Base-by-base conservation (phyloP, 2,797 vertebrate genomes). In the Scyliorhinus canicula region DNA sequence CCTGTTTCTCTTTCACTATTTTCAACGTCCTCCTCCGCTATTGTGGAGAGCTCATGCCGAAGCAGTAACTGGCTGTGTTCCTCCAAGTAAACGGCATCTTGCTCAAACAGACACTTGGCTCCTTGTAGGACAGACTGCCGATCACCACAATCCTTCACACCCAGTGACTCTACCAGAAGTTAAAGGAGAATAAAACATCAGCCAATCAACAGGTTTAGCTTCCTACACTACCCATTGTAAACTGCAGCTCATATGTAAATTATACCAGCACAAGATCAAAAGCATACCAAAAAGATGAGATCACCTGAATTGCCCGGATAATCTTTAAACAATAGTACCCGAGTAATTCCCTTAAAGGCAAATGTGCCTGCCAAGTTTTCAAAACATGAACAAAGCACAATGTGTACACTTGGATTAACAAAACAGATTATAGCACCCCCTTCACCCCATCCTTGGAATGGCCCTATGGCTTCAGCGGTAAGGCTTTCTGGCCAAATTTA, bases 271-370 rank as follows among this genome's bases (percentile, higher is more conserved):
- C 1, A 71, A 50, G 65, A 71, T 74, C 60, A 91, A 91, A 94
- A 50, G 26, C 93, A 94, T 94, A 35, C 44, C 67, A 94, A 52
- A 94, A 67, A 55, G n/a, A 71, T 94, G 65, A 74, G 93, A 74
- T 94, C 93, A 94, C 50, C 47, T 55, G 47, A 94, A 69, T 52
- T 71, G 93, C 47, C 28, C 28, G 52, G 65, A 65, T 91, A 91
- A 91, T 74, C 44, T 55, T 74, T 52, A 71, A 71, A 69, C 65
- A 93, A 93, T 35, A 69, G 65, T 0, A 69, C 67, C 93, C 52
- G 65, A 88, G 52, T 71, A 71, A 71, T 71, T 74, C 47, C 28
- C 93, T 74, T 94, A 6, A 94, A 71, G 47, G 93, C 31, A 52
- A 71, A 16, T 55, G 16, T 65, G 63, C n/a, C 60, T 65, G 85